Evolutionary conservation across 37 sponge, comb jelly and placozoan species (phyloP), one percentile per base, ranked within the genome.

Genomic region (Amphimedon queenslandica): DNA sequence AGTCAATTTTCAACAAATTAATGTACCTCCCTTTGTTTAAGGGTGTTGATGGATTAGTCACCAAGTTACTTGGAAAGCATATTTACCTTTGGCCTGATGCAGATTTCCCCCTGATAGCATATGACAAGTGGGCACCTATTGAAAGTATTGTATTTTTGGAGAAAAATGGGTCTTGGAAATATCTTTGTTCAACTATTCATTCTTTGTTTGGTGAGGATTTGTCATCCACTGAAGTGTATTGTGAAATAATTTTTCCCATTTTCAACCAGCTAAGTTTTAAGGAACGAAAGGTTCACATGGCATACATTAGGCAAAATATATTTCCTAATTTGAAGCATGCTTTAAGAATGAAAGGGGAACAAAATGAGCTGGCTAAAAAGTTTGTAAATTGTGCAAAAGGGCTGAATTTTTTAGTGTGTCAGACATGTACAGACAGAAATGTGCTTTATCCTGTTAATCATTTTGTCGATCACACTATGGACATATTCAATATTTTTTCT

Each of bases 1-100:
- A 23, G 20, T 47, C 51, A 27, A 61, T 27, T 32, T 5, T 18
- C 3, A 20, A 63, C n/a, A 4, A 37, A 18, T 21, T 77, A 24
- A 70, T 63, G 56, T 58, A 31, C 0, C 51, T 85, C 3, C 86
- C 86, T 58, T 31, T 85, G 8, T 85, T 79, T 63, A 64, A 68
- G 37, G 56, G 43, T 28, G 39, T 85, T n/a, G 37, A 56, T 25
- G 80, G 80, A 1, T 47, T 27, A 6, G 42, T 72, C 18, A 57
- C 29, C 42, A 0, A 63, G 30, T 27, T 74, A 47, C 4, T 18
- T 16, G 80, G 69, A 27, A 63, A 35, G 24, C 25, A 29, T 29
- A 75, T 72, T 0, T 78, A 30, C 21, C 43, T 74, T 27, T 85
- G 86, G 86, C 74, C 74, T 6, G 61, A 21, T 11, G 53, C 42